Conservation (phyloP, 2,888 invertebrate species). For the Poecilus cupreus region DNA sequence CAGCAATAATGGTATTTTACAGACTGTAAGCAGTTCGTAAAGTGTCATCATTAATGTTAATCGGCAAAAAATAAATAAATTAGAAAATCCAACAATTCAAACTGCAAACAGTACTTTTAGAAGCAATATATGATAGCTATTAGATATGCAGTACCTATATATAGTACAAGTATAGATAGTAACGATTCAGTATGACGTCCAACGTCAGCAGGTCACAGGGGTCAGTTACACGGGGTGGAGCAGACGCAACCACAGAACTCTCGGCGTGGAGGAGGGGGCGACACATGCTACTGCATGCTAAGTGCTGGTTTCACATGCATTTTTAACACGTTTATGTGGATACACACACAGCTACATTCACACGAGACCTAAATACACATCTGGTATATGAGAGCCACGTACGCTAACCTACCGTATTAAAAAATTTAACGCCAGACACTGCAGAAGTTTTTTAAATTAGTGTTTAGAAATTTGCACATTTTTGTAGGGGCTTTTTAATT, state of each 20-base stretch:
- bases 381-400: not conserved
- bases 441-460: constrained; percentile 8
- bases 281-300: constrained; percentile 25
- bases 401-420: not conserved
- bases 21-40: no score
- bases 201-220: not conserved
- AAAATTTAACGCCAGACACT: not conserved
- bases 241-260: not conserved
- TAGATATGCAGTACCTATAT: no score
- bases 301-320: constrained; percentile 37
- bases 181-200: constrained; percentile 26
- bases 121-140: no score
- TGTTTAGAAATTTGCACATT: constrained; percentile 15
- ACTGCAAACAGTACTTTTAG: no score
- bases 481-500: not conserved
- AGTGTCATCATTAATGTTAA: no score
- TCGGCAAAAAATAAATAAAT: no score
- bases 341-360: constrained; percentile 4
- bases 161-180: no score
- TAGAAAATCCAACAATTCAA: no score
- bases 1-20: no score
- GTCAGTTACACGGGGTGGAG: constrained; percentile 3
- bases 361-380: constrained; percentile 23
- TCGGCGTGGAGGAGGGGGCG: not conserved
- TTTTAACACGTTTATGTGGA: constrained; percentile 37